These are phyloP conservation scores for Drosophila asahinai DNA, from an alignment of 1,140 invertebrate genomes.

Conservation along the genomic window DNA sequence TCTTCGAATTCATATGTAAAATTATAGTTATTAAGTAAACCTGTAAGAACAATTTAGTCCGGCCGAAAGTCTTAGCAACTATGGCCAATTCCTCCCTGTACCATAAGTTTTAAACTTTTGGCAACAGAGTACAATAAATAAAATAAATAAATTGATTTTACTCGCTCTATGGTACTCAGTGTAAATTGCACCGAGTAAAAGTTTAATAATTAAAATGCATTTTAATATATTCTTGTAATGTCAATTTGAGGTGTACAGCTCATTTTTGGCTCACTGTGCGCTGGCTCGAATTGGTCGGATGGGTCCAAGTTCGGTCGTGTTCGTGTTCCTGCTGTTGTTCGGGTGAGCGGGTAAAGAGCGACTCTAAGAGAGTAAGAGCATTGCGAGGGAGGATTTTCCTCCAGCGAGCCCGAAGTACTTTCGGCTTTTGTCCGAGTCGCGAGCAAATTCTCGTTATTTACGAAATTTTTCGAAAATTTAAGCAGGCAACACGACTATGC, in stretches of 20 bases:
- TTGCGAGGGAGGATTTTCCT: constrained; percentile 22
- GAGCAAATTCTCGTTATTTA: constrained; percentile 21
- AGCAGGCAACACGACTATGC: constrained; percentile 27
- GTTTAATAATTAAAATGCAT: background rate
- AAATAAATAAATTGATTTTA: too few species aligned
- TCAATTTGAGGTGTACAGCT: background rate
- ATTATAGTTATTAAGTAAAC: too few species aligned
- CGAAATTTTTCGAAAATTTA: constrained; percentile 32
- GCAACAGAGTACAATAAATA: too few species aligned
- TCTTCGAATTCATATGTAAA: too few species aligned
- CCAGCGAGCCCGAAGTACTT: constrained; percentile 4
- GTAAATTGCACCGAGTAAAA: background rate
- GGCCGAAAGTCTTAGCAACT: too few species aligned
- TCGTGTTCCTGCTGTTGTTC: constrained; percentile 50
- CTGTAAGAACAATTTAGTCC: too few species aligned
- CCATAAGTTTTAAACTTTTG: too few species aligned
- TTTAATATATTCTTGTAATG: background rate
- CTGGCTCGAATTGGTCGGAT: constrained; percentile 75
- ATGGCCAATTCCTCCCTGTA: too few species aligned
- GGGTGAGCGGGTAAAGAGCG: constrained; percentile 6
- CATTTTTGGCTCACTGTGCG: background rate
- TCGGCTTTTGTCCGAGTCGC: constrained; percentile 8
- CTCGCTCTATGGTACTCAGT: too few species aligned
- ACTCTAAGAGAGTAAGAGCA: constrained; percentile 22
- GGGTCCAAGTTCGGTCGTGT: constrained; percentile 64